phyloP scores from a whole-genome alignment of 2,797 vertebrate species.

The Poecilia wingei region DNA sequence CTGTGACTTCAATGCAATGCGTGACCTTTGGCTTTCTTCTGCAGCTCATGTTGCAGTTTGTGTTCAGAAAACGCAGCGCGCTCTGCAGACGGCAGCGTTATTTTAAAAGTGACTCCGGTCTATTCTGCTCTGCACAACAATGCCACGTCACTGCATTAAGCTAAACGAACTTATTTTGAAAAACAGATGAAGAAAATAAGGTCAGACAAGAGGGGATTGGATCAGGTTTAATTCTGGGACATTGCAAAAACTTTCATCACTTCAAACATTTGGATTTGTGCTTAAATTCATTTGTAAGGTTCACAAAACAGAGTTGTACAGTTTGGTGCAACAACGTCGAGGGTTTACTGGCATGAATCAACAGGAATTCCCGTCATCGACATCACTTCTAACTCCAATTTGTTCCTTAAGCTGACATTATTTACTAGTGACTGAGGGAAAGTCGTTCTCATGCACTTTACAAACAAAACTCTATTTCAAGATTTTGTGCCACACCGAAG shows the following conservation, averaged over 20 bases:
- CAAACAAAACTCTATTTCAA: conserved; percentile 43
- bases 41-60: conserved; percentile 62
- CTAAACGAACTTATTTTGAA: conserved; percentile 5
- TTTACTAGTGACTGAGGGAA: conserved; percentile 34
- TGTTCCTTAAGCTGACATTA: conserved; percentile 10
- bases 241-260: conserved; percentile 58
- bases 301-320: conserved; percentile 19
- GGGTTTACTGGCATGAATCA: conserved; percentile 5
- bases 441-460: conserved; percentile 25
- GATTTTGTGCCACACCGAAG: conserved; percentile 12
- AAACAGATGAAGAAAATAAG: conserved; percentile 9
- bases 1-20: conserved; percentile 79
- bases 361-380: conserved; percentile 32
- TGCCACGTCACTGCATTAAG: conserved; percentile 29
- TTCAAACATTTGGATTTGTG: conserved; percentile 56
- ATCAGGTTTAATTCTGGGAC: conserved; percentile 62
- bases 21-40: conserved; percentile 77
- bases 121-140: conserved; percentile 26
- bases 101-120: conserved; percentile 38
- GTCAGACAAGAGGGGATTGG: conserved; percentile 19
- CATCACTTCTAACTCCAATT: neutral
- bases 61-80: conserved; percentile 37
- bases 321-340: conserved; percentile 30
- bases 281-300: conserved; percentile 31
- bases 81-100: conserved; percentile 44